Evolutionary conservation across 2,888 invertebrate genomes (phyloP).

Genomic region (Drosophila sordidula): DNA sequence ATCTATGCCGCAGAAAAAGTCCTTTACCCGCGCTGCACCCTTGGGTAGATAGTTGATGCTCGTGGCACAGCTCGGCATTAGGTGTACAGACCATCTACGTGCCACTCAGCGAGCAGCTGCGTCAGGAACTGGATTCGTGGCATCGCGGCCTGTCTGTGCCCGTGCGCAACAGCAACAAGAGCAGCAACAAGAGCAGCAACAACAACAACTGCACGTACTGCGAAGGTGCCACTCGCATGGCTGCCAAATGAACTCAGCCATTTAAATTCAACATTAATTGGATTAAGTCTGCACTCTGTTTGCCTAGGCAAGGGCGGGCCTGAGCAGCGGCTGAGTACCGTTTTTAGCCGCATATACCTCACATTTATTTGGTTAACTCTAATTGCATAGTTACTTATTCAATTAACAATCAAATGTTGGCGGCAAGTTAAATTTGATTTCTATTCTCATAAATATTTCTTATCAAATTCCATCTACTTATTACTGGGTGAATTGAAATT

Average conservation of each 20-base stretch:
- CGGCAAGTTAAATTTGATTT: slow-evolving; percentile 13
- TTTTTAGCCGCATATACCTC: slow-evolving; percentile 12
- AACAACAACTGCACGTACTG: slow-evolving; percentile 6
- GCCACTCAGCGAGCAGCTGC: slow-evolving; percentile 16
- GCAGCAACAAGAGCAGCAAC: background rate
- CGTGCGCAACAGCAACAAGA: background rate
- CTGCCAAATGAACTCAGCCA: slow-evolving; percentile 65
- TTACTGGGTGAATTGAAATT: slow-evolving; percentile 3
- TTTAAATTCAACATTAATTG: slow-evolving; percentile 79
- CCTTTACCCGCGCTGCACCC: slow-evolving; percentile 29
- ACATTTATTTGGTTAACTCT: slow-evolving; percentile 51
- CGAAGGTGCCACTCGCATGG: slow-evolving; percentile 29
- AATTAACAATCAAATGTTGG: slow-evolving; percentile 50
- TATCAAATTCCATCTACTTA: slow-evolving; percentile 3
- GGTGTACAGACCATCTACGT: slow-evolving; percentile 20
- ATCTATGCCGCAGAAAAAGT: slow-evolving; percentile 54
- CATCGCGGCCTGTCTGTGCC: slow-evolving; percentile 10
- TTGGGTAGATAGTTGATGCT: slow-evolving; percentile 18
- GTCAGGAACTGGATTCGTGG: slow-evolving; percentile 19
- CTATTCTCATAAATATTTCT: background rate
- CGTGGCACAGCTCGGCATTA: slow-evolving; percentile 5
- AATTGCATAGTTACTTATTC: slow-evolving; percentile 54
- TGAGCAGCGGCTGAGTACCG: background rate
- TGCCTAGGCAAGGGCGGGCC: slow-evolving; percentile 14
- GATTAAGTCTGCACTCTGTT: slow-evolving; percentile 70